phyloP scores from a whole-genome alignment of 37 sponge, comb jelly and placozoan genomes.

The Chondrilla cf. caribensis region DNA sequence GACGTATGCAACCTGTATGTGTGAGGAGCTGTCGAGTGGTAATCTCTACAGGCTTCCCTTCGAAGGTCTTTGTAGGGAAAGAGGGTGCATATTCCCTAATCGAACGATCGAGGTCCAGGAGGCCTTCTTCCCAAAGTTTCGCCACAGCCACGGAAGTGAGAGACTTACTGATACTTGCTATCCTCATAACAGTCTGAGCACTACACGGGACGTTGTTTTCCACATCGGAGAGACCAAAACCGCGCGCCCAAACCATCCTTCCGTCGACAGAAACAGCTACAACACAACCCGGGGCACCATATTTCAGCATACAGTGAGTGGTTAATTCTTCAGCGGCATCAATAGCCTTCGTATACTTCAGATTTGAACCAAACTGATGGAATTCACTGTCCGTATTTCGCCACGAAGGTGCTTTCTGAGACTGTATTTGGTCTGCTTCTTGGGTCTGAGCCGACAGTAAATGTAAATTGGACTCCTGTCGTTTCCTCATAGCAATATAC shows the following conservation, averaged over 20 bases:
- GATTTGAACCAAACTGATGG: no score
- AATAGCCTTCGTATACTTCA: no score
- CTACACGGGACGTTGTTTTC: constrained; percentile 61
- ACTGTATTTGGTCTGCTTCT: no score
- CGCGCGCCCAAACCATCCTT: constrained; percentile 56
- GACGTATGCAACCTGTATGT: constrained; percentile 77
- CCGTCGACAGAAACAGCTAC: constrained; percentile 70
- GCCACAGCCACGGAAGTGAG: constrained; percentile 73
- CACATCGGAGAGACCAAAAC: constrained; percentile 74
- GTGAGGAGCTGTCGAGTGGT: constrained; percentile 70
- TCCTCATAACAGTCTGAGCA: constrained; percentile 72
- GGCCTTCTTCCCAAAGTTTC: constrained; percentile 67
- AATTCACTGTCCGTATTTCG: no score
- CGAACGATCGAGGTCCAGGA: constrained; percentile 79
- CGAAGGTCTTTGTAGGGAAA: constrained; percentile 70
- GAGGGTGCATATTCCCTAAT: constrained; percentile 68
- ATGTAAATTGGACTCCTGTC: no score
- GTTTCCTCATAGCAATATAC: no score
- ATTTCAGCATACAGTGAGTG: constrained; percentile 28
- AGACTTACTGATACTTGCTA: constrained; percentile 91
- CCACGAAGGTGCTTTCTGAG: no score
- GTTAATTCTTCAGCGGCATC: constrained; percentile 1
- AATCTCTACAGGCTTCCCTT: constrained; percentile 53
- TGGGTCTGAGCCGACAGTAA: no score
- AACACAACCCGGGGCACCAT: constrained; percentile 70